Evolutionary conservation across 2,797 vertebrate genomes (phyloP), one percentile per base, ranked within the genome.

Genomic region (Moxostoma hubbsi): DNA sequence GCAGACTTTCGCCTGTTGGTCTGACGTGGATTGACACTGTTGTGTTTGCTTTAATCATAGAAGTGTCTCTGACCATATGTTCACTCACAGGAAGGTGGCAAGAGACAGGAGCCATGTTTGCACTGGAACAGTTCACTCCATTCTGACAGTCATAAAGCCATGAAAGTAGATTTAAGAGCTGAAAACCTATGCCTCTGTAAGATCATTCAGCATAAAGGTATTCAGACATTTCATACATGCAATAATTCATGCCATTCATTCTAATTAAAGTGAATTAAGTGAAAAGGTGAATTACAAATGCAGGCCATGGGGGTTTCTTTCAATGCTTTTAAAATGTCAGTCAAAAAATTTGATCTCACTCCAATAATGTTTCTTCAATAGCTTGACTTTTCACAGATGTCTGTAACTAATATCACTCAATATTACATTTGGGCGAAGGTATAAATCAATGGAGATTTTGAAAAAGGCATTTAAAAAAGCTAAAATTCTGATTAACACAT

Each of bases 41-140:
- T 68, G 51, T 72, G 46, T 70, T 83, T 80, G 66, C 68, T 54
- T 63, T 67, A 71, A 59, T 81, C 67, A 58, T 67, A 70, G 61
- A 69, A 13, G 50, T 10, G 76, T 78, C 58, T 78, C 58, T 11
- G 51, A 24, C 73, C 81, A 74, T 77, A 80, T 80, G 77, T 63
- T 77, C 71, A 18, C 53, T 69, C 54, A 11, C 68, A 69, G 53
- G 53, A 70, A 61, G 64, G 73, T 53, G 69, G 70, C 47, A 70
- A 68, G 59, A 71, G 81, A 63, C 51, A 16, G 43, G 58, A 43
- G 50, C 54, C n/a, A 51, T 66, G 68, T 24, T 76, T 75, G 62
- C 24, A 46, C 68, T 62, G 62, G 18, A 54, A 70, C 43, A 50
- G 73, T 49, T 73, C 74, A 47, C 59, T 65, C 18, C 50, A 71